Evolutionary conservation across 1,140 invertebrate species (phyloP).

Genomic region (Asbolus verrucosus): DNA sequence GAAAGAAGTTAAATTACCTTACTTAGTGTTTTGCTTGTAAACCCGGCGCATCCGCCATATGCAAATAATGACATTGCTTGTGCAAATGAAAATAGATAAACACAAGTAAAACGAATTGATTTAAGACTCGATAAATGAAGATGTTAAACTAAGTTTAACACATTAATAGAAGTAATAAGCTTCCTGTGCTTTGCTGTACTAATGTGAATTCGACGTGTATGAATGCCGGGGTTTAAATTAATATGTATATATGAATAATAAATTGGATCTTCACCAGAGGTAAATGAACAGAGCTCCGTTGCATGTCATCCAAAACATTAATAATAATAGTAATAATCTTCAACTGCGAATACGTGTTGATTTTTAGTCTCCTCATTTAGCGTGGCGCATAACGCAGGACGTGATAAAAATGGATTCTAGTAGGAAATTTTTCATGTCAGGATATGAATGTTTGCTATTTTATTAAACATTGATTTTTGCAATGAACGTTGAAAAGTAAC

Average conservation of each 20-base stretch:
- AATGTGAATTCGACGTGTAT: constrained; percentile 34
- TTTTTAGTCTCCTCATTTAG: too few relatives aligned
- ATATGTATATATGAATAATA: constrained; percentile 40
- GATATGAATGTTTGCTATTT: too few relatives aligned
- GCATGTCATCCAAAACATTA: constrained; percentile 20
- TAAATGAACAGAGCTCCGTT: constrained; percentile 27
- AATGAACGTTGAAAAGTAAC: neutral
- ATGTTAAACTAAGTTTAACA: constrained; percentile 23
- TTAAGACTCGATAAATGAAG: constrained; percentile 13
- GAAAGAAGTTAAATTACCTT: neutral
- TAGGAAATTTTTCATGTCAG: too few relatives aligned
- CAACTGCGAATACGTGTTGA: too few relatives aligned
- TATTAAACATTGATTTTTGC: too few relatives aligned
- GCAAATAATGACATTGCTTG: too few relatives aligned
- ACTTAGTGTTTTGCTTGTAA: neutral
- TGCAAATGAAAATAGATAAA: neutral
- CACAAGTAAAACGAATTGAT: constrained; percentile 18
- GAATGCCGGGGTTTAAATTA: constrained; percentile 30
- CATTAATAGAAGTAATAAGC: constrained; percentile 36
- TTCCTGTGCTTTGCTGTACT: constrained; percentile 27
- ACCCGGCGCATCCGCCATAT: constrained; percentile 9
- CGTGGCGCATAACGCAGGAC: too few relatives aligned
- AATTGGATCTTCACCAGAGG: constrained; percentile 27
- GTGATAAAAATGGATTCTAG: too few relatives aligned
- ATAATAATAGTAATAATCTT: constrained; percentile 7